phyloP scores from a whole-genome alignment of 2,888 invertebrate genomes.

The Cantharis nigra region DNA sequence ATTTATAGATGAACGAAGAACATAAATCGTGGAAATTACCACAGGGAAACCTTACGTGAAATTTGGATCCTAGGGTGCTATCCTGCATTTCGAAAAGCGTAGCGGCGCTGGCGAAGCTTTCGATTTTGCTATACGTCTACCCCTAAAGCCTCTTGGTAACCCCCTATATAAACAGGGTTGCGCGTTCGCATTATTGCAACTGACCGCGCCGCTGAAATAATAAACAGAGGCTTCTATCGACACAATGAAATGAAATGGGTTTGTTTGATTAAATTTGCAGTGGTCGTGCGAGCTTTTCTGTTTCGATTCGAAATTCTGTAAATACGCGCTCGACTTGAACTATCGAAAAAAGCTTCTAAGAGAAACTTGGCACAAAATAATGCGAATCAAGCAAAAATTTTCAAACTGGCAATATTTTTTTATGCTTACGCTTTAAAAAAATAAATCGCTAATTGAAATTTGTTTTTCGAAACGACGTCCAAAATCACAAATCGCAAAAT shows the following conservation, averaged over 20 bases:
- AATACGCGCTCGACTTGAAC: constrained; percentile 8
- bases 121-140: constrained; percentile 12
- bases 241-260: constrained; percentile 38
- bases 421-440: background rate
- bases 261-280: constrained; percentile 39
- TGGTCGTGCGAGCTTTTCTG: constrained; percentile 30
- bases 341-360: background rate
- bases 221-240: constrained; percentile 37
- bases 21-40: constrained; percentile 30
- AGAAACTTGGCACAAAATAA: background rate
- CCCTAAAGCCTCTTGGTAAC: constrained; percentile 20
- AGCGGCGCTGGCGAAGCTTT: constrained; percentile 5
- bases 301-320: constrained; percentile 27
- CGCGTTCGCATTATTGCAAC: constrained; percentile 35
- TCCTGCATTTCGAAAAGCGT: constrained; percentile 22
- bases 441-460: background rate
- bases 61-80: constrained; percentile 22
- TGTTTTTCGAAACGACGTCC: background rate
- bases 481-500: background rate
- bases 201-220: constrained; percentile 40
- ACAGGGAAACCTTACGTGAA: constrained; percentile 28
- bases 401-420: background rate
- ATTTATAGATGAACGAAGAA: constrained; percentile 30
- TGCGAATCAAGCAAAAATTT: background rate
- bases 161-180: constrained; percentile 31